Conservation (phyloP, 2,888 invertebrate species). For the Tineola bisselliella region DNA sequence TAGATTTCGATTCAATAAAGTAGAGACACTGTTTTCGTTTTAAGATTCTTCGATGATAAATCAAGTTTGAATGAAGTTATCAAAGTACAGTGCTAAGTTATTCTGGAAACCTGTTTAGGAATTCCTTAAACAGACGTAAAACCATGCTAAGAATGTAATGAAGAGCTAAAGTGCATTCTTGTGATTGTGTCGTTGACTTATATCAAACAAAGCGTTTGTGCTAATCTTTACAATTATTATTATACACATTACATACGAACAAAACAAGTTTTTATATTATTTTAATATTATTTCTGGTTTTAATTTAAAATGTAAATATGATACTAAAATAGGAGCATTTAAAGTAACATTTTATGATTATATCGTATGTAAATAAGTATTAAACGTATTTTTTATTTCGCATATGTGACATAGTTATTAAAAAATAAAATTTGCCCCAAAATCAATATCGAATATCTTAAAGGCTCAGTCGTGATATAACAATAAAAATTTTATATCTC, state of each 20-base stretch:
- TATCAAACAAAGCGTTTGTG: constrained; percentile 2
- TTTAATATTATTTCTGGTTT: background rate
- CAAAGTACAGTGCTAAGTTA: constrained; percentile 9
- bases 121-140: constrained; percentile 33
- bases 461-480: constrained; percentile 26
- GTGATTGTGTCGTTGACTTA: constrained; percentile 9
- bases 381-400: constrained; percentile 17
- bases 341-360: background rate
- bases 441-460: constrained; percentile 26
- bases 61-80: constrained; percentile 9
- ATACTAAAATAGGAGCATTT: background rate
- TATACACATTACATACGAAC: background rate
- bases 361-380: background rate
- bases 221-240: background rate
- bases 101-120: constrained; percentile 31
- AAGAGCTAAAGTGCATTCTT: constrained; percentile 30
- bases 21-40: constrained; percentile 31
- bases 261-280: background rate
- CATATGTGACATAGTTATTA: constrained; percentile 39
- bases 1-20: constrained; percentile 31
- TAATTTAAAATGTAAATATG: background rate
- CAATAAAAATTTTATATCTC: constrained; percentile 48
- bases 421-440: constrained; percentile 35
- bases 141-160: constrained; percentile 28
- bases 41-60: constrained; percentile 23